phyloP scores from a whole-genome alignment of 2,113 vertebrate genomes.

The Ia io region DNA sequence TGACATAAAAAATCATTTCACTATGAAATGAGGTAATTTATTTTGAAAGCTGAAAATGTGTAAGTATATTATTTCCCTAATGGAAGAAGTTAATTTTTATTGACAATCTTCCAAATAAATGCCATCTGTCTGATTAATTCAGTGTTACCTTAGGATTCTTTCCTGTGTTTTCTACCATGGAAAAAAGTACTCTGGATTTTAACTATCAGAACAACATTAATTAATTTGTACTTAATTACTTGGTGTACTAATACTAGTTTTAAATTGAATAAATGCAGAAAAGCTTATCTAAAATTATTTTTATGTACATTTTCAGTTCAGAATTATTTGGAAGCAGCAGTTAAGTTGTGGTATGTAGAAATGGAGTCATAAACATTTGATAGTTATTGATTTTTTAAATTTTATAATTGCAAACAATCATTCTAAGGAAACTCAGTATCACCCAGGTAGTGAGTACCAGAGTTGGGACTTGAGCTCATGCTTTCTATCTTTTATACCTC shows the following conservation, averaged over 20 bases:
- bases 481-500: neutral
- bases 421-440: conserved; percentile 3
- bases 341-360: neutral
- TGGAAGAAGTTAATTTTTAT: conserved; percentile 70
- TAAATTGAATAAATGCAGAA: conserved; percentile 45
- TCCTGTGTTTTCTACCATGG: conserved; percentile 39
- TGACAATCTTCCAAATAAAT: conserved; percentile 57
- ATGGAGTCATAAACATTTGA: neutral
- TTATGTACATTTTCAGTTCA: neutral
- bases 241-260: neutral
- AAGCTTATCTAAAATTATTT: neutral
- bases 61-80: conserved; percentile 61
- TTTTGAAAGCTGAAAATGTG: conserved; percentile 64
- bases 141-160: conserved; percentile 68
- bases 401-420: conserved; percentile 9
- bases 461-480: neutral
- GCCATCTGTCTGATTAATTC: conserved; percentile 65
- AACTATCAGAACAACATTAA: conserved; percentile 7
- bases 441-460: neutral
- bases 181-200: conserved; percentile 49
- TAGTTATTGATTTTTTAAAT: conserved; percentile 12
- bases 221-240: conserved; percentile 48
- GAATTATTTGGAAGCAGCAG: conserved; percentile 24
- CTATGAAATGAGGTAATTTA: conserved; percentile 64
- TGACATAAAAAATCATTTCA: conserved; percentile 59